These are phyloP conservation scores for Grantiella picta DNA, from an alignment of 2,113 vertebrate species.

Conservation along the genomic window DNA sequence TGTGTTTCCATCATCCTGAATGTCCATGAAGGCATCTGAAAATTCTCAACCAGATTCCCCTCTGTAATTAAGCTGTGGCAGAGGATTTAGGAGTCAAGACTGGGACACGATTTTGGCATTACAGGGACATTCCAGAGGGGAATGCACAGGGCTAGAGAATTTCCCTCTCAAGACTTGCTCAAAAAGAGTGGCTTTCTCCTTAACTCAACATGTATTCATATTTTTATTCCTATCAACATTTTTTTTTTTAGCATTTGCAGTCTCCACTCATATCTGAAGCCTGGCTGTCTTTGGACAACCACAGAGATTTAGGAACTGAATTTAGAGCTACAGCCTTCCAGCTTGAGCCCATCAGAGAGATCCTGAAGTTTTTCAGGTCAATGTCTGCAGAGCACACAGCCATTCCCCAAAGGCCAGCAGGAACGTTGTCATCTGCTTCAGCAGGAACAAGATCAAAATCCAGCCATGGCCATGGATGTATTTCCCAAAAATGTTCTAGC, in stretches of 20 bases:
- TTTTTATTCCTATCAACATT: background rate
- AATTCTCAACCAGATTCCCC: background rate
- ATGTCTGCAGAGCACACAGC: background rate
- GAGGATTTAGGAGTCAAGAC: background rate
- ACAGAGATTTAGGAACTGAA: background rate
- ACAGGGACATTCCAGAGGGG: background rate
- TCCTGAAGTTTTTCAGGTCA: background rate
- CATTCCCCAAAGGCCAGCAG: background rate
- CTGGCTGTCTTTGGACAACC: background rate
- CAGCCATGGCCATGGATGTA: background rate
- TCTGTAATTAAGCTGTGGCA: background rate
- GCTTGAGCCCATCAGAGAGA: background rate
- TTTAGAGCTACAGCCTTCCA: background rate
- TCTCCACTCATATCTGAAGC: background rate
- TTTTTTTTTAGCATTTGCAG: background rate
- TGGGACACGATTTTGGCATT: rapidly evolving
- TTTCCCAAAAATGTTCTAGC: slow-evolving; percentile 11
- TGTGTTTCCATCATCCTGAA: background rate
- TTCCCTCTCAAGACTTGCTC: background rate
- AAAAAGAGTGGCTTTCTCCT: background rate
- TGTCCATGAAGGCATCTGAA: background rate
- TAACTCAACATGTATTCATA: background rate
- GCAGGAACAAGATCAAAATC: background rate
- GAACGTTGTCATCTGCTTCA: background rate
- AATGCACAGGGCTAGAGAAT: background rate